Conservation (phyloP, 2,888 invertebrate species). For the Eupeodes latifasciatus region DNA sequence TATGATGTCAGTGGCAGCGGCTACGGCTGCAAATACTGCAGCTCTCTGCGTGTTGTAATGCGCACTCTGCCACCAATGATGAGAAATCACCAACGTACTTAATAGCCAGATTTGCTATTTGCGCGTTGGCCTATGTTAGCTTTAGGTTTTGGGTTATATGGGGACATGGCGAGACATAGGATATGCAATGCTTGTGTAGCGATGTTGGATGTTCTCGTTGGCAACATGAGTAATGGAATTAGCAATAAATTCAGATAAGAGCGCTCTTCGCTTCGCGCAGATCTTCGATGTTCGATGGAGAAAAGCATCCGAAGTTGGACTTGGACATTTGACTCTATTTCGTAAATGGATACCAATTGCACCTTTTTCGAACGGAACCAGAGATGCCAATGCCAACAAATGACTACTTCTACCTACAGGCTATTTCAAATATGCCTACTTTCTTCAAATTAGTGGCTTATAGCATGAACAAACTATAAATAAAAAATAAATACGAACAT, state of each 20-base stretch:
- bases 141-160: slow-evolving; percentile 73
- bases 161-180: slow-evolving; percentile 49
- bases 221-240: slow-evolving; percentile 76
- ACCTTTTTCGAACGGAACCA: not conserved
- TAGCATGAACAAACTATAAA: not conserved
- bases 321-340: slow-evolving; percentile 52
- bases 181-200: slow-evolving; percentile 58
- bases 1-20: not conserved
- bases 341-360: not conserved
- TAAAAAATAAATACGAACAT: too few relatives aligned
- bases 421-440: not conserved
- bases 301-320: slow-evolving; percentile 42
- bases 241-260: slow-evolving; percentile 75
- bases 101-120: slow-evolving; percentile 55
- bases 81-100: slow-evolving; percentile 72
- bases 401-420: not conserved
- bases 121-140: slow-evolving; percentile 58
- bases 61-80: slow-evolving; percentile 73
- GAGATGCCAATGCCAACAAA: slow-evolving; percentile 1
- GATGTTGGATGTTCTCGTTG: slow-evolving; percentile 75
- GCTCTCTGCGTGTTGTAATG: slow-evolving; percentile 66
- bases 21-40: not conserved
- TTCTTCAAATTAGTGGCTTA: not conserved
- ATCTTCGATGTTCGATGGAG: slow-evolving; percentile 43
- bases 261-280: slow-evolving; percentile 55